Conservation (phyloP, 2,888 invertebrate genomes). For the Parnassius mnemosyne region DNA sequence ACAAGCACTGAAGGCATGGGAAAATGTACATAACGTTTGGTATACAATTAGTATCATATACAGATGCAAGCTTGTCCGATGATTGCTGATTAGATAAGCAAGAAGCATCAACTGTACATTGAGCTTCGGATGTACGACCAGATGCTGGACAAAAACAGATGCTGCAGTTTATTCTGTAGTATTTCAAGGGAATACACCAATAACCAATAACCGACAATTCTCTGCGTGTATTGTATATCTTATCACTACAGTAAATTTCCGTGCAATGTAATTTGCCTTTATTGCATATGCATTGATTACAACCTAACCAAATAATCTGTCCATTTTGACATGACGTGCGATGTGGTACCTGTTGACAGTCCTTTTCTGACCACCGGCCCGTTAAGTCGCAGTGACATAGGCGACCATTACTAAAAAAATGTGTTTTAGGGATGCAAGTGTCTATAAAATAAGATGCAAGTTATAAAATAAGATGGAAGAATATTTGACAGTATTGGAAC, state of each 20-base stretch:
- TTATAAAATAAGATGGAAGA: constrained; percentile 6
- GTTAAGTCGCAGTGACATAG: constrained; percentile 55
- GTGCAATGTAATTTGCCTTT: constrained; percentile 55
- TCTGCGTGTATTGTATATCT: constrained; percentile 13
- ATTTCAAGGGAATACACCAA: constrained; percentile 59
- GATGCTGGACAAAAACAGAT: constrained; percentile 65
- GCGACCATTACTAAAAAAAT: constrained; percentile 51
- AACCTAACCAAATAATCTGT: constrained; percentile 58
- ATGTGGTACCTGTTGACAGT: constrained; percentile 46
- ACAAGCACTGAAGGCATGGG: constrained; percentile 61
- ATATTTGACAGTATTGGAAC: constrained; percentile 3
- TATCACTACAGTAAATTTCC: constrained; percentile 44
- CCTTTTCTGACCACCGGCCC: constrained; percentile 54
- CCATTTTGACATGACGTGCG: constrained; percentile 53
- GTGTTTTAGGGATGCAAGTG: constrained; percentile 61
- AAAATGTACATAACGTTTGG: constrained; percentile 68
- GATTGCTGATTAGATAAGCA: constrained; percentile 42
- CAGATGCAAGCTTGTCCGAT: constrained; percentile 26
- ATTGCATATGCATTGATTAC: constrained; percentile 62
- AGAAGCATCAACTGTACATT: constrained; percentile 60
- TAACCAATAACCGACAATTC: constrained; percentile 29
- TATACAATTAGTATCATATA: constrained; percentile 49
- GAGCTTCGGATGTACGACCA: constrained; percentile 53
- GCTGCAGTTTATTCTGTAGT: constrained; percentile 64
- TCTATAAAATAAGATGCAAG: constrained; percentile 38